Evolutionary conservation across 1,140 invertebrate genomes (phyloP).

Genomic region (Megathymus violae): DNA sequence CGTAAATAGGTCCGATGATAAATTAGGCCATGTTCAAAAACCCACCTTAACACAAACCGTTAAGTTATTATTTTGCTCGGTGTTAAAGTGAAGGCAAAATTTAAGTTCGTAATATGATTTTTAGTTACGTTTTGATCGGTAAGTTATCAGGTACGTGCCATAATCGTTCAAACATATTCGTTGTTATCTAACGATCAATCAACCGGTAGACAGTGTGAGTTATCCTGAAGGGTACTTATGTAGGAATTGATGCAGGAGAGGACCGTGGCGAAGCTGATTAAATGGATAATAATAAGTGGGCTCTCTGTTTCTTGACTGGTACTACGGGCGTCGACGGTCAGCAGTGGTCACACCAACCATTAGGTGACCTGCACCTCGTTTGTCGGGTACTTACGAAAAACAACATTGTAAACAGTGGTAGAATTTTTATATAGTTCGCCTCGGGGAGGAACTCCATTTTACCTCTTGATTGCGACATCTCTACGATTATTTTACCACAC

Average conservation of each 20-base stretch:
- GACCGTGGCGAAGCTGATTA: no score
- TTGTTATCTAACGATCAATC: constrained; percentile 49
- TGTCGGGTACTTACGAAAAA: no score
- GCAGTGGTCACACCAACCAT: no score
- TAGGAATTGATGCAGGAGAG: constrained; percentile 33
- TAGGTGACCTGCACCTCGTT: no score
- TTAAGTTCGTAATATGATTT: constrained; percentile 39
- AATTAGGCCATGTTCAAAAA: constrained; percentile 29
- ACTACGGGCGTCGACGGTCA: no score
- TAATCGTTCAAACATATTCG: constrained; percentile 42
- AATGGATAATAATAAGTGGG: no score
- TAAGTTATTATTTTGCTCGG: constrained; percentile 20
- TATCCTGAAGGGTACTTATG: constrained; percentile 34
- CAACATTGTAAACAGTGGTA: no score
- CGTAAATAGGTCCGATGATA: constrained; percentile 47
- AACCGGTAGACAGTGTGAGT: constrained; percentile 47
- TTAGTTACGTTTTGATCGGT: constrained; percentile 37
- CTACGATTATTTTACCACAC: no score
- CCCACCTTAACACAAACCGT: constrained; percentile 32
- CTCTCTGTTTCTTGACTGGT: no score
- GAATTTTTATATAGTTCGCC: no score
- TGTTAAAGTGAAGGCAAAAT: constrained; percentile 13
- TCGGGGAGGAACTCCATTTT: no score
- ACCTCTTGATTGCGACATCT: no score
- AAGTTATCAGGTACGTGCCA: constrained; percentile 39